These are phyloP conservation scores for Crotophaga sulcirostris DNA, from an alignment of 2,113 vertebrate species.

Conservation along the genomic window DNA sequence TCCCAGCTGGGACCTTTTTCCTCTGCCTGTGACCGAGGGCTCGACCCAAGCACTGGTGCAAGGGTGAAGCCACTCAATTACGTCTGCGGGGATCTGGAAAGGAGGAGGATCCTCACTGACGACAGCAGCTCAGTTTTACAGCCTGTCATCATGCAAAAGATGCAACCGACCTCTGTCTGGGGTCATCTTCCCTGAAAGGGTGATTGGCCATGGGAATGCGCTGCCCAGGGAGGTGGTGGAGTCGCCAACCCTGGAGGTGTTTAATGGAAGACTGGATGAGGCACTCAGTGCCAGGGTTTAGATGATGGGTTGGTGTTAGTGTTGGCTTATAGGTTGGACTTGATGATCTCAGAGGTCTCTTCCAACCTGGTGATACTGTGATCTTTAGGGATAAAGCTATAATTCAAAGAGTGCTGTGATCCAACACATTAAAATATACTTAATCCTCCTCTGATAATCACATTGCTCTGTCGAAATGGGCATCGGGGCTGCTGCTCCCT, in stretches of 20 bases:
- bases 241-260: no score
- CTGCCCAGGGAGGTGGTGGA: no score
- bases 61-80: neutral
- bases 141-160: accelerated
- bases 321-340: no score
- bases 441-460: neutral
- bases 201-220: no score
- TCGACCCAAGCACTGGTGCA: accelerated
- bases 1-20: constrained; percentile 11
- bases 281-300: no score
- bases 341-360: no score
- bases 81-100: neutral
- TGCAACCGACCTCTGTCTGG: accelerated
- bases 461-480: neutral
- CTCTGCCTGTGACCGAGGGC: neutral
- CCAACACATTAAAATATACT: neutral
- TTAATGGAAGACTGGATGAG: no score
- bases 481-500: neutral
- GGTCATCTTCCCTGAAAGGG: no score
- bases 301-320: no score
- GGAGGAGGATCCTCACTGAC: neutral
- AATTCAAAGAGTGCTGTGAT: neutral
- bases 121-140: neutral
- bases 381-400: neutral
- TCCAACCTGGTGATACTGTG: no score